Evolutionary conservation across 1,140 invertebrate genomes (phyloP), one percentile per base, ranked within the genome.

Genomic region (Drosophila jambulina): DNA sequence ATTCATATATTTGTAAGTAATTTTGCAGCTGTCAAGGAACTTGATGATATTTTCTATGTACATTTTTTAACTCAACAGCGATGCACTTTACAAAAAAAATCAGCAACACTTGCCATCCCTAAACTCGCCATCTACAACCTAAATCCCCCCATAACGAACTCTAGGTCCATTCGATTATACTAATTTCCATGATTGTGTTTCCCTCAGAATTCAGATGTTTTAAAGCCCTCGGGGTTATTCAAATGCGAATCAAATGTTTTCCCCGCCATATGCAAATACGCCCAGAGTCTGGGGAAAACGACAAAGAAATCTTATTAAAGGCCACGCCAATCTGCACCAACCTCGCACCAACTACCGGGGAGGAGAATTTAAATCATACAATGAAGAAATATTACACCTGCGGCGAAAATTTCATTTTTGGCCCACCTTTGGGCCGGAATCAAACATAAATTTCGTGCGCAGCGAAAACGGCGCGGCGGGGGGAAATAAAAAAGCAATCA

Each of bases 271-370:
- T 74, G 68, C 69, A 90, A 80, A 81, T 88, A 42, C 29, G 46
- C 53, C 46, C n/a, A 56, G 60, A 54, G 59, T 68, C 72, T 84
- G 81, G 72, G 78, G 51, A 49, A 64, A 59, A 68, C 68, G 72
- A 88, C 84, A 88, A 88, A 80, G 75, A 80, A 88, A 88, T 81
- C 84, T 68, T 83, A 83, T 87, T 87, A 80, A 65, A 77, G 76
- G 59, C n/a, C 58, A 42, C n/a, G 49, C 43, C 36, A 68, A 45
- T 67, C 53, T 45, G 42, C 36, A 51, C 38, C 13, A 23, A 23
- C n/a, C 36, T 46, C 58, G 36, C 17, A 19, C 34, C 25, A 25
- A 77, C 70, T 70, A 70, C 46, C 80, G 57, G 36, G 42, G 32
- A 34, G 17, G 45, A 58, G 56, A 84, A 84, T 88, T 88, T 78